Percentiles rank a stretch among this genome's conserved stretches.
Conservation (phyloP, 2,888 invertebrate species). For the Tortrix viridana region DNA sequence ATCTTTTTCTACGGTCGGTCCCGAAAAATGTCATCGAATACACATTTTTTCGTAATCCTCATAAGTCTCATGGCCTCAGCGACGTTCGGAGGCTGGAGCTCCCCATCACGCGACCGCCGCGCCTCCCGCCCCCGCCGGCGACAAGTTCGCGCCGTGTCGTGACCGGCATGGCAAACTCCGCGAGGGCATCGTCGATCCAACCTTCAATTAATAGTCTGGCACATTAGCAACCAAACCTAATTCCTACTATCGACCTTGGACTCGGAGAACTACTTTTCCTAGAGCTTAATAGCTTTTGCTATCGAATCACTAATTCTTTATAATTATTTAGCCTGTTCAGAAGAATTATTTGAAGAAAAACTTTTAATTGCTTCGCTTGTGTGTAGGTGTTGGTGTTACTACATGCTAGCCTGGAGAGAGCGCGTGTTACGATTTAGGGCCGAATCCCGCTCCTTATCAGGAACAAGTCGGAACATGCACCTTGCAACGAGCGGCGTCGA, state of each 20-base stretch:
- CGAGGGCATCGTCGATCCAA: slow-evolving; percentile 55
- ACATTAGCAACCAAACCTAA: slow-evolving; percentile 49
- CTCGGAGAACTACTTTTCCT: slow-evolving; percentile 1
- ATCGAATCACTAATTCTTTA: slow-evolving; percentile 4
- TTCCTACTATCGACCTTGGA: slow-evolving; percentile 34
- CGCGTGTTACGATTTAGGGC: slow-evolving; percentile 72
- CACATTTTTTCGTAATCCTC: slow-evolving; percentile 83
- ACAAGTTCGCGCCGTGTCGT: slow-evolving; percentile 71
- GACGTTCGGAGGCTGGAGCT: slow-evolving; percentile 57
- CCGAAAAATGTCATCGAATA: slow-evolving; percentile 84
- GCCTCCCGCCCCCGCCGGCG: slow-evolving; percentile 51
- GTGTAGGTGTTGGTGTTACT: slow-evolving; percentile 50
- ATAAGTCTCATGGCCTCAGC: slow-evolving; percentile 79
- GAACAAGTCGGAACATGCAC: slow-evolving; percentile 71
- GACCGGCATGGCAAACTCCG: slow-evolving; percentile 69
- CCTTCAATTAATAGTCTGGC: slow-evolving; percentile 62
- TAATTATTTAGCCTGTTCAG: slow-evolving; percentile 19
- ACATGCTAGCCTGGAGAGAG: slow-evolving; percentile 48
- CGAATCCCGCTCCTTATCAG: slow-evolving; percentile 73
- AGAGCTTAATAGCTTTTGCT: slow-evolving; percentile 11
- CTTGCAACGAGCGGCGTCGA: slow-evolving; percentile 67
- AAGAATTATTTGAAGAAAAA: slow-evolving; percentile 43
- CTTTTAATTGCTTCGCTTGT: slow-evolving; percentile 69
- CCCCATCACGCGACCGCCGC: slow-evolving; percentile 55
- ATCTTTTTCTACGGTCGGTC: slow-evolving; percentile 81